Evolutionary conservation across 2,113 vertebrate genomes (phyloP).

Genomic region (Procapra przewalskii): DNA sequence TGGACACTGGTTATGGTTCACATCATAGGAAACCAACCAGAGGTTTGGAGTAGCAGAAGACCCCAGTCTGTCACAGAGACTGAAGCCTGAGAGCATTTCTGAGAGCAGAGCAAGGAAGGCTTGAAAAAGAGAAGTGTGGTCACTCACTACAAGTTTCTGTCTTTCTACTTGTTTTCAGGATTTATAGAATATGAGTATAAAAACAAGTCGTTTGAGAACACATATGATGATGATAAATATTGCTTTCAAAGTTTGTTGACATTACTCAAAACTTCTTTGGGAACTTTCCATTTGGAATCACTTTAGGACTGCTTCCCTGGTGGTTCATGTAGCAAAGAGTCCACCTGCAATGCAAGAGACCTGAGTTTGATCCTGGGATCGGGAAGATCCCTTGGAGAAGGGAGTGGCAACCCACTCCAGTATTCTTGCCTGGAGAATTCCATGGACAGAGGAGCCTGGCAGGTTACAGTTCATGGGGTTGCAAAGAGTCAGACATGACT

Average conservation of each 20-base stretch:
- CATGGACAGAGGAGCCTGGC: not conserved
- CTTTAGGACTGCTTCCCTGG: not conserved
- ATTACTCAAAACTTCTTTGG: not conserved
- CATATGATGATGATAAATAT: not conserved
- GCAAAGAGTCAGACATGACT: not conserved
- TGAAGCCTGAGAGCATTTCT: not conserved
- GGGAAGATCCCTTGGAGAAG: not conserved
- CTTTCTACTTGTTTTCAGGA: not conserved
- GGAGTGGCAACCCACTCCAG: not conserved
- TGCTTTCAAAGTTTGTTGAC: not conserved
- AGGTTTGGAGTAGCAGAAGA: not conserved
- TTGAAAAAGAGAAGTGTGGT: not conserved
- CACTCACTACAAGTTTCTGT: not conserved
- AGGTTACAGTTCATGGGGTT: not conserved
- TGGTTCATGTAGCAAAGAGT: not conserved
- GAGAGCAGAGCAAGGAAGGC: not conserved
- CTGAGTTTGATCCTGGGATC: not conserved
- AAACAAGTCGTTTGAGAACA: not conserved
- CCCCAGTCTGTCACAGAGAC: not conserved
- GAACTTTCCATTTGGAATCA: not conserved
- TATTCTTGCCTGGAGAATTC: not conserved
- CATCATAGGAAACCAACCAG: not conserved
- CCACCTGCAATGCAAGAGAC: not conserved
- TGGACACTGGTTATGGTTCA: not conserved
- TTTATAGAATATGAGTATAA: not conserved